These are phyloP conservation scores for Sialis fuliginosa DNA, from an alignment of 2,888 invertebrate species.

Conservation along the genomic window DNA sequence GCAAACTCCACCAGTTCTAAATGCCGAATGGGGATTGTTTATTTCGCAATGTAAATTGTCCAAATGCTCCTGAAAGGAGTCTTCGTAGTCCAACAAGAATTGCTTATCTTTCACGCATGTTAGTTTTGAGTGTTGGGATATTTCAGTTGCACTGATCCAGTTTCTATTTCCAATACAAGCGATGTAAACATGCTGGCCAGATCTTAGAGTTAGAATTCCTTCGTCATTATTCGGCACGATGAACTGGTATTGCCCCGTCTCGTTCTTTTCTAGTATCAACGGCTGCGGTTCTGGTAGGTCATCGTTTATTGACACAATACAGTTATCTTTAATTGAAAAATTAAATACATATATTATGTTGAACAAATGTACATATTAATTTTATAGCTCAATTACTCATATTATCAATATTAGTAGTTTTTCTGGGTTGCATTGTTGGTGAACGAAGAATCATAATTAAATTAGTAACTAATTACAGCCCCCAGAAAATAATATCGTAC, in stretches of 20 bases:
- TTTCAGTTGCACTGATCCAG: background rate
- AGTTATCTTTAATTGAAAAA: slow-evolving; percentile 13
- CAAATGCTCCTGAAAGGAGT: background rate
- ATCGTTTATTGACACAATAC: slow-evolving; percentile 28
- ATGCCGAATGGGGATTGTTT: too few relatives aligned
- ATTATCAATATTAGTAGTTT: background rate
- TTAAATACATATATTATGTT: background rate
- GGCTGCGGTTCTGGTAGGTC: slow-evolving; percentile 40
- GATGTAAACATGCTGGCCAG: slow-evolving; percentile 9
- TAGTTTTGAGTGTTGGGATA: background rate
- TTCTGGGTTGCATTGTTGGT: too few relatives aligned
- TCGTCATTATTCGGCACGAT: slow-evolving; percentile 10
- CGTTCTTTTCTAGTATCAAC: slow-evolving; percentile 29
- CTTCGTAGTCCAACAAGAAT: background rate
- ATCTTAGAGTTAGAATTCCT: slow-evolving; percentile 10
- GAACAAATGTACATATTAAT: background rate
- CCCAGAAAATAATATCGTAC: too few relatives aligned
- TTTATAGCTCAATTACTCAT: background rate
- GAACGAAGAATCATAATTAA: too few relatives aligned
- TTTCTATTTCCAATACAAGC: slow-evolving; percentile 12
- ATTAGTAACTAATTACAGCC: too few relatives aligned
- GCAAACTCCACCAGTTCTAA: too few relatives aligned
- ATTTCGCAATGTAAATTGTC: too few relatives aligned
- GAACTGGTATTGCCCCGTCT: slow-evolving; percentile 11
- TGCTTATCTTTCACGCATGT: background rate